phyloP scores from a whole-genome alignment of 2,797 vertebrate genomes.

The Chaunax sp. region DNA sequence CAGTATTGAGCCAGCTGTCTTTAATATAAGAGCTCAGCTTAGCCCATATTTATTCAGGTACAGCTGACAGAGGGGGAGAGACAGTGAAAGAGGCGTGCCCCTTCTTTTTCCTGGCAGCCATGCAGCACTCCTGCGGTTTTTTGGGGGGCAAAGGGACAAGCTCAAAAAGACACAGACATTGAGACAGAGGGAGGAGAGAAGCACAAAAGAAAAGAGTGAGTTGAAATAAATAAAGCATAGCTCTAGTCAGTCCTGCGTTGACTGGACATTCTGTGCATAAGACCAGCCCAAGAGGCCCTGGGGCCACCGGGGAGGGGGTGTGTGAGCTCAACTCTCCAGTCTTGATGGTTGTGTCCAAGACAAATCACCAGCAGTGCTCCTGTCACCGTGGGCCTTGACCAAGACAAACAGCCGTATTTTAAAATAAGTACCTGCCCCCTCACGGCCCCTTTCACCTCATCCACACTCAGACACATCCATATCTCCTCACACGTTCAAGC shows the following conservation, averaged over 20 bases:
- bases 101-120: conserved; percentile 78
- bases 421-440: conserved; percentile 79
- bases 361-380: conserved; percentile 82
- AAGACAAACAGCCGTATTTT: conserved; percentile 84
- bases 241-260: conserved; percentile 63
- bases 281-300: conserved; percentile 52
- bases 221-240: conserved; percentile 43
- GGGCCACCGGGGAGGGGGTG: conserved; percentile 57
- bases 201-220: conserved; percentile 38
- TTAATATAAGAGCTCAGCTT: conserved; percentile 82
- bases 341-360: conserved; percentile 79
- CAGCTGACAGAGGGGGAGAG: conserved; percentile 72
- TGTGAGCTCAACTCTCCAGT: conserved; percentile 57
- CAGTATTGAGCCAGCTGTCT: conserved; percentile 83
- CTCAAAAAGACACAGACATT: conserved; percentile 63
- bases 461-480: conserved; percentile 61
- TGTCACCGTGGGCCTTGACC: conserved; percentile 80
- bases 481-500: conserved; percentile 63
- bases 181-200: conserved; percentile 40
- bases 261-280: conserved; percentile 72
- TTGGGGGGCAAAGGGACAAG: conserved; percentile 76
- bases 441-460: conserved; percentile 66
- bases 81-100: conserved; percentile 72
- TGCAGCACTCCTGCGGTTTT: conserved; percentile 75
- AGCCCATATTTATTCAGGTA: conserved; percentile 85